These are phyloP conservation scores for Polyodon spathula DNA, from an alignment of 2,113 vertebrate species.

Conservation along the genomic window DNA sequence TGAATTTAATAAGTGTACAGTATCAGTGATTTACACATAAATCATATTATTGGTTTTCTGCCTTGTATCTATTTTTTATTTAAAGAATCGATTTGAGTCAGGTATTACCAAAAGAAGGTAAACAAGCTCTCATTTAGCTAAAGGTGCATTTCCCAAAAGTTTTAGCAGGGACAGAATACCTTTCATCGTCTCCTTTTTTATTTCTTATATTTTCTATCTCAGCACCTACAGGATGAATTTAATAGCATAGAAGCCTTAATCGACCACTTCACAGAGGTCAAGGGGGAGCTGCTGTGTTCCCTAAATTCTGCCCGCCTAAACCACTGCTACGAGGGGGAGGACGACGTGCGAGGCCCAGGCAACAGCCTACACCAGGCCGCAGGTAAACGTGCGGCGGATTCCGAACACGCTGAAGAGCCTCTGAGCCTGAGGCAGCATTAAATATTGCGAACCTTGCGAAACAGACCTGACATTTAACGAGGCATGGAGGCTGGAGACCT, in stretches of 20 bases:
- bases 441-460: neutral
- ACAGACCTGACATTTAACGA: no score
- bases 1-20: no score
- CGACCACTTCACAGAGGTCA: conserved; percentile 57
- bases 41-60: no score
- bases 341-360: conserved; percentile 18
- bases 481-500: no score
- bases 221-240: conserved; percentile 73
- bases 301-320: conserved; percentile 67
- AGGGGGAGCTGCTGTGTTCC: conserved; percentile 61
- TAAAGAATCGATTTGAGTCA: no score
- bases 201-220: conserved; percentile 1
- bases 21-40: no score
- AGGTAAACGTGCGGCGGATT: conserved; percentile 16
- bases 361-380: conserved; percentile 9
- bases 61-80: no score
- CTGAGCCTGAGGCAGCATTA: no score
- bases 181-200: neutral
- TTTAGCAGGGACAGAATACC: neutral
- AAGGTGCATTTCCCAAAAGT: neutral
- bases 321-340: conserved; percentile 76
- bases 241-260: conserved; percentile 67
- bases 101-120: no score
- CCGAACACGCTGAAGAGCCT: conserved; percentile 16
- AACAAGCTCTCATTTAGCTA: no score